Conservation (phyloP, 2,888 invertebrate species). For the Sarcophaga variegata region DNA sequence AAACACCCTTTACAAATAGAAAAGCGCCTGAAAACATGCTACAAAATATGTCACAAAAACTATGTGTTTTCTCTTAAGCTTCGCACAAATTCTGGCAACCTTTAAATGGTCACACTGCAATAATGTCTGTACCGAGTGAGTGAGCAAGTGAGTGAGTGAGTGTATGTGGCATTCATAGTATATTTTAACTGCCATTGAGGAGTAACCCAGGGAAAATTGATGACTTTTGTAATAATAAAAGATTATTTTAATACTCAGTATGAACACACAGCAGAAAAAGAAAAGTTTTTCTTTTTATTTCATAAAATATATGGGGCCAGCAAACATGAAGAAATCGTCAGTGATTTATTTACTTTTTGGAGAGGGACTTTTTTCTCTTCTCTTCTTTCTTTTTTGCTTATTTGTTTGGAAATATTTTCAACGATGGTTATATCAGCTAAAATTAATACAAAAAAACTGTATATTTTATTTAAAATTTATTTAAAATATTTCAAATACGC, state of each 20-base stretch:
- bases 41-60: conserved; percentile 41
- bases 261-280: too few species aligned
- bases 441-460: too few species aligned
- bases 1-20: background rate
- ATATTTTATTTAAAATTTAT: too few species aligned
- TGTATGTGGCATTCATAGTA: conserved; percentile 8
- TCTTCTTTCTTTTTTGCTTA: too few species aligned
- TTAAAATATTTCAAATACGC: too few species aligned
- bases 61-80: background rate
- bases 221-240: conserved; percentile 58
- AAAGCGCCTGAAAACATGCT: background rate
- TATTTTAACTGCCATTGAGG: conserved; percentile 41
- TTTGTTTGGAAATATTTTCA: too few species aligned
- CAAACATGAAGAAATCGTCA: too few species aligned
- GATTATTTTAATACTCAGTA: conserved; percentile 47
- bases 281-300: too few species aligned
- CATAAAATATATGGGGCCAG: too few species aligned
- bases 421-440: too few species aligned
- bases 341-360: too few species aligned
- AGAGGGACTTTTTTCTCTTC: too few species aligned
- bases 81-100: background rate
- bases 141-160: conserved; percentile 1
- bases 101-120: conserved; percentile 45
- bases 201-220: conserved; percentile 55
- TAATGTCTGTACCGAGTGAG: background rate